Percentiles rank a stretch among this genome's conserved stretches.
These are phyloP conservation scores for Borostomias antarcticus DNA, from an alignment of 2,797 vertebrate species.

Conservation along the genomic window DNA sequence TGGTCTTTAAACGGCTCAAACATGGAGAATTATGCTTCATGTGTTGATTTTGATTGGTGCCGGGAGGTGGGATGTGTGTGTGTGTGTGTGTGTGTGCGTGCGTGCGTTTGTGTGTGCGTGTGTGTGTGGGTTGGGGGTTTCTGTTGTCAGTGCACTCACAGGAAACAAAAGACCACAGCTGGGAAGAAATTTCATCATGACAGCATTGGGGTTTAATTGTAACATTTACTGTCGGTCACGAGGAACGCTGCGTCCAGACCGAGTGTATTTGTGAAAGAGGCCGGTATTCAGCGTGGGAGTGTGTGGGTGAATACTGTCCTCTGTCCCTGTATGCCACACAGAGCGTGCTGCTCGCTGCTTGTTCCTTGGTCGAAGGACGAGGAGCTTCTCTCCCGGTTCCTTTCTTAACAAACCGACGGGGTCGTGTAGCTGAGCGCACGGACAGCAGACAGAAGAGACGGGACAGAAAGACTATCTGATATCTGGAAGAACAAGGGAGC, in stretches of 20 bases:
- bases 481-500: neutral
- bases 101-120: slow-evolving; percentile 36
- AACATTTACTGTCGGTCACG: neutral
- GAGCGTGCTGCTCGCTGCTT: neutral
- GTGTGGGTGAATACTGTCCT: neutral
- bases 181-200: slow-evolving; percentile 44
- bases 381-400: slow-evolving; percentile 37
- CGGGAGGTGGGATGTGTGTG: slow-evolving; percentile 28
- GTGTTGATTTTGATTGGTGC: slow-evolving; percentile 70
- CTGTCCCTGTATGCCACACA: neutral
- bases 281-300: too few relatives aligned
- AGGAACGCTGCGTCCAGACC: too few relatives aligned
- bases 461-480: slow-evolving; percentile 6
- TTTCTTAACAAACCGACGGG: slow-evolving; percentile 54
- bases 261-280: too few relatives aligned
- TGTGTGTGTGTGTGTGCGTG: slow-evolving; percentile 43
- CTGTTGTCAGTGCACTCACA: slow-evolving; percentile 36
- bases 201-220: neutral
- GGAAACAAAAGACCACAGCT: slow-evolving; percentile 62
- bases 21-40: slow-evolving; percentile 77
- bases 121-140: neutral
- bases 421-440: slow-evolving; percentile 44
- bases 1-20: slow-evolving; percentile 74
- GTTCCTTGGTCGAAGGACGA: neutral
- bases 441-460: slow-evolving; percentile 43